phyloP scores from a whole-genome alignment of 1,140 invertebrate species.

The Pseudobourletiella spinata region DNA sequence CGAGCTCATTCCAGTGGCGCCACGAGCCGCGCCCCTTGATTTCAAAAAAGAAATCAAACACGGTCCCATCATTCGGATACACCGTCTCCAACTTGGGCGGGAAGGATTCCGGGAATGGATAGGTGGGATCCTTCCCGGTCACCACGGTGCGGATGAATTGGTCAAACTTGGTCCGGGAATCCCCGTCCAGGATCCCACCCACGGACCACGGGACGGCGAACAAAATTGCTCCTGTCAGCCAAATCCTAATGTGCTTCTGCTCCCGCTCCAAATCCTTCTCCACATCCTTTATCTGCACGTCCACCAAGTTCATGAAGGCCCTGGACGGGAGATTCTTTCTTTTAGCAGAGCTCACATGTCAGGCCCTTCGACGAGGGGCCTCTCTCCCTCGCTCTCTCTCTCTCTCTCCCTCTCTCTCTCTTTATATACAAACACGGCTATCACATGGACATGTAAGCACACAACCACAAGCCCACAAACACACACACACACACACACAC shows the following conservation, averaged over 20 bases:
- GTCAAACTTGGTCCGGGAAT: slow-evolving; percentile 68
- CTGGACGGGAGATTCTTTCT: slow-evolving; percentile 38
- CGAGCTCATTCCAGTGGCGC: slow-evolving; percentile 45
- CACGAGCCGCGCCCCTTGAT: slow-evolving; percentile 41
- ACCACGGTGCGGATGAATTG: slow-evolving; percentile 45
- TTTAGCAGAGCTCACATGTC: too few relatives aligned
- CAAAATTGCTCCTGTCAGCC: slow-evolving; percentile 69
- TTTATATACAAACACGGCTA: too few relatives aligned
- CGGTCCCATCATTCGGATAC: slow-evolving; percentile 41
- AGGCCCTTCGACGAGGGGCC: too few relatives aligned
- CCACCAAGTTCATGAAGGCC: slow-evolving; percentile 61
- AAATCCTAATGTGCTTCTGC: slow-evolving; percentile 53
- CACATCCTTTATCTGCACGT: slow-evolving; percentile 66
- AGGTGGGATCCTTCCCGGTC: slow-evolving; percentile 20
- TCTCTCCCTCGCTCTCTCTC: too few relatives aligned
- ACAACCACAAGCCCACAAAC: too few relatives aligned
- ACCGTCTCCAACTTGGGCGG: slow-evolving; percentile 15
- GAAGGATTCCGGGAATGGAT: slow-evolving; percentile 21
- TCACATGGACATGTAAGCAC: too few relatives aligned
- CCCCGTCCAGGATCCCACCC: slow-evolving; percentile 61
- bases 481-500: too few relatives aligned
- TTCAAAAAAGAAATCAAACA: slow-evolving; percentile 49
- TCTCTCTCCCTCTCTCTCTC: too few relatives aligned
- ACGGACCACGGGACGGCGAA: slow-evolving; percentile 71
- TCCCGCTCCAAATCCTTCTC: slow-evolving; percentile 54